phyloP scores from a whole-genome alignment of 1,140 invertebrate genomes.

The Drosophila setifemur region DNA sequence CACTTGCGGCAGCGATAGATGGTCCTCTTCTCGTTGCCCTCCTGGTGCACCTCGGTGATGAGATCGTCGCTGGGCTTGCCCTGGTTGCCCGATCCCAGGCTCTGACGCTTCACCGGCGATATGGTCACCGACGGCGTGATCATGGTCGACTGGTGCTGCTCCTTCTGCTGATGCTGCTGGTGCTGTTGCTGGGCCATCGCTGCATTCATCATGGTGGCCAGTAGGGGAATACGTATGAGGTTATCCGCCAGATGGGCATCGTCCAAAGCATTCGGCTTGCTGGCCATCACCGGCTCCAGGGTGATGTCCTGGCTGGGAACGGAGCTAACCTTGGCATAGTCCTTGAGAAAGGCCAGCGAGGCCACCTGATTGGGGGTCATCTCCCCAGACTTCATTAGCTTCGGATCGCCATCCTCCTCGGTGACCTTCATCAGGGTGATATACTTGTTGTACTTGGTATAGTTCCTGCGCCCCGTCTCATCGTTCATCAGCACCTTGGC shows the following conservation, averaged over 20 bases:
- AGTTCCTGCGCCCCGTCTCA: slow-evolving; percentile 94
- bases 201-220: slow-evolving; percentile 79
- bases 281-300: slow-evolving; percentile 60
- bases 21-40: slow-evolving; percentile 84
- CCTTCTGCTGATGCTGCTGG: slow-evolving; percentile 48
- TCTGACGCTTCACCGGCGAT: slow-evolving; percentile 79
- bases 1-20: slow-evolving; percentile 93
- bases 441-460: slow-evolving; percentile 95
- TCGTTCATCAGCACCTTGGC: slow-evolving; percentile 94
- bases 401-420: slow-evolving; percentile 81
- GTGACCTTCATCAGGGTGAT: slow-evolving; percentile 87
- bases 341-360: slow-evolving; percentile 77
- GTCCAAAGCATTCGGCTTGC: slow-evolving; percentile 44
- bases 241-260: slow-evolving; percentile 69
- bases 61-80: slow-evolving; percentile 75
- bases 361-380: slow-evolving; percentile 82
- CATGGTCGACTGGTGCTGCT: slow-evolving; percentile 65
- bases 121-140: slow-evolving; percentile 82
- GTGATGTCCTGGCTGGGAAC: slow-evolving; percentile 66
- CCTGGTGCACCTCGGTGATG: slow-evolving; percentile 75
- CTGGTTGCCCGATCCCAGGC: slow-evolving; percentile 9
- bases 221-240: slow-evolving; percentile 62
- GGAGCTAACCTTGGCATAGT: slow-evolving; percentile 61
- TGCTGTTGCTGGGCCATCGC: slow-evolving; percentile 72
- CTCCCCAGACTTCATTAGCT: slow-evolving; percentile 81